Conservation (phyloP, 2,888 invertebrate genomes). For the Silvanus unidentatus region DNA sequence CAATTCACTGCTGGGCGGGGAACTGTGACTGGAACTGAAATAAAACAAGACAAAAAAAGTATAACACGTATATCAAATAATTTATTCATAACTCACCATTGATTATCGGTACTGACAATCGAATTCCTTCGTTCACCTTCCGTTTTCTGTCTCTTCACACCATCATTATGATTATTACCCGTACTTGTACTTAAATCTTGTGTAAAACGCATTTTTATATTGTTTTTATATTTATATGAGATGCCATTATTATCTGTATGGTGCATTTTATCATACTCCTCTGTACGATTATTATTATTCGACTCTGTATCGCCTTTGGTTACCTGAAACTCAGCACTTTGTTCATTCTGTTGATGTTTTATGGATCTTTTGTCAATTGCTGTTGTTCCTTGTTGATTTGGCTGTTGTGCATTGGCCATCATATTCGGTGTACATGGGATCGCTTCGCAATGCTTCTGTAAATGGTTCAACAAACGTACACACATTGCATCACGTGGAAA, state of each 20-base stretch:
- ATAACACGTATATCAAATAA: too few relatives aligned
- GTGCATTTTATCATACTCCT: slow-evolving; percentile 4
- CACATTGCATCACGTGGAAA: slow-evolving; percentile 76
- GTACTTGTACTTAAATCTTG: slow-evolving; percentile 42
- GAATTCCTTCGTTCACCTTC: slow-evolving; percentile 33
- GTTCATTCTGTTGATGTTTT: not conserved
- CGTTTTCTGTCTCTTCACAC: slow-evolving; percentile 30
- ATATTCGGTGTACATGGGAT: slow-evolving; percentile 38
- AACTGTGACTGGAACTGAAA: slow-evolving; percentile 39
- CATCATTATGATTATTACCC: slow-evolving; percentile 14
- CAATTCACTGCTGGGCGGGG: slow-evolving; percentile 40
- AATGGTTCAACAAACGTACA: slow-evolving; percentile 71
- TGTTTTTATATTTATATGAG: slow-evolving; percentile 92
- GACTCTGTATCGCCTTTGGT: slow-evolving; percentile 24
- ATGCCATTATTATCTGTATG: slow-evolving; percentile 28
- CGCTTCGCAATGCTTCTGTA: slow-evolving; percentile 77
- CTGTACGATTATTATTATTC: slow-evolving; percentile 23
- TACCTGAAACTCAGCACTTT: slow-evolving; percentile 14
- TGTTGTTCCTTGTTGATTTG: slow-evolving; percentile 38
- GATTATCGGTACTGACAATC: slow-evolving; percentile 46
- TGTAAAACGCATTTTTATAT: slow-evolving; percentile 80
- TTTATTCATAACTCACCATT: slow-evolving; percentile 36
- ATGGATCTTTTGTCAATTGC: slow-evolving; percentile 11
- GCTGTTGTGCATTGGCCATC: not conserved
- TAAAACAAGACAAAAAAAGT: slow-evolving; percentile 7